Base-by-base conservation (phyloP, 2,113 vertebrate genomes). In the Anolis carolinensis region DNA sequence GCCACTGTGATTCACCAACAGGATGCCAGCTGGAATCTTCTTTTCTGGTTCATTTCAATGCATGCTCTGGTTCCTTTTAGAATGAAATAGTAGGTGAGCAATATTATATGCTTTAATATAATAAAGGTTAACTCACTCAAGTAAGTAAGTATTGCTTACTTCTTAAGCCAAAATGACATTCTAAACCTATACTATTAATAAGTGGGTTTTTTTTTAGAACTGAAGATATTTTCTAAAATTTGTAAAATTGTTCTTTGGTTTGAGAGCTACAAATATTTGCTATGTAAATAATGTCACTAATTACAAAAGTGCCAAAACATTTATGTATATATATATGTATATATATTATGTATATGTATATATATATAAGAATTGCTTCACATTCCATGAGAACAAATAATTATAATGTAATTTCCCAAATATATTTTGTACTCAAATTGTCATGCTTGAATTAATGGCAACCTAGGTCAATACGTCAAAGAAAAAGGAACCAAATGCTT, bases 241-340 rank as follows among this genome's bases (percentile, higher is more conserved):
- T 89, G 72, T 18, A 87, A 0, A 85, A 90, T 90, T 72, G 74
- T 8, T 55, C 16, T 30, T 77, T 34, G 68, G 80, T 78, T 84
- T 44, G 39, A 44, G 39, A 44, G 39, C 39, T 44, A 44, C 39
- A 44, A 44, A 44, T 44, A 5, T 44, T 2, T 74, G 20, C 62
- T 86, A 48, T 87, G 52, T 78, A 52, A 88, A 8, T 89, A 78
- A 80, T 74, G 11, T 11, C 63, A 18, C 68, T 80, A 81, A 2
- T 74, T 1, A 72, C 87, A 68, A 50, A 85, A 82, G 81, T 18
- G 84, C 32, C 18, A 71, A 84, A 87, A 13, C 6, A 0, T 67
- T 44, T 59, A 14, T 59, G 14, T 18, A 14, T 18, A 3, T 5
- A 5, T 44, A 44, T 44, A 4, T 44, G n/a, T n/a, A n/a, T n/a